Percentiles rank a stretch among this genome's conserved stretches.
Evolutionary conservation across 2,888 invertebrate genomes (phyloP).

Genomic region (Erebia palarica): DNA sequence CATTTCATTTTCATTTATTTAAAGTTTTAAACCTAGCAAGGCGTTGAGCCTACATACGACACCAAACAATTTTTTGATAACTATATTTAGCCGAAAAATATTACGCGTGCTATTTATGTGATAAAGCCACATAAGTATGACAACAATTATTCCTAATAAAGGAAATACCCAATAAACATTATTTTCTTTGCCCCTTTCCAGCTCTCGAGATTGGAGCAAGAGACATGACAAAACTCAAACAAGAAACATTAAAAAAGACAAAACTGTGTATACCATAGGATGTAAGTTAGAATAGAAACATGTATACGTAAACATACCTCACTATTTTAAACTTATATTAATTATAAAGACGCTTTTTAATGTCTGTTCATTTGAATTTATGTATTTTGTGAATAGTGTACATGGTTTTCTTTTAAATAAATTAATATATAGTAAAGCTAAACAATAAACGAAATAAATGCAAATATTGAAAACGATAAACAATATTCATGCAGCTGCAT

Average conservation of each 20-base stretch:
- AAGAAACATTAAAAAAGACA: conserved; percentile 49
- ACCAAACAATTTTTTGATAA: no score
- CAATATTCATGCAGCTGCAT: no score
- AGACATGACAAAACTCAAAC: conserved; percentile 35
- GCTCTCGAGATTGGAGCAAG: conserved; percentile 29
- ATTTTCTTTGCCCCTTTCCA: conserved; percentile 27
- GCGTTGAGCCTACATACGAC: no score
- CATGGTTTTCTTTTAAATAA: conserved; percentile 3
- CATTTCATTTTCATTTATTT: no score
- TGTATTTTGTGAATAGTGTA: conserved; percentile 12
- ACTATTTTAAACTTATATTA: conserved; percentile 65
- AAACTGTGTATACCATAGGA: conserved; percentile 67
- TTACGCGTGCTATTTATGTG: no score
- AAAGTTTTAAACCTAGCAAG: no score
- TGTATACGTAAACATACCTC: conserved; percentile 87
- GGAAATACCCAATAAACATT: no score
- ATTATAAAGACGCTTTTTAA: conserved; percentile 35
- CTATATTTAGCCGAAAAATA: no score
- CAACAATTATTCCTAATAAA: no score
- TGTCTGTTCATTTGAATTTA: conserved; percentile 16
- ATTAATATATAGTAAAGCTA: not conserved
- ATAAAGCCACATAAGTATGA: no score
- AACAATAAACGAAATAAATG: no score
- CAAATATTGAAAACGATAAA: no score
- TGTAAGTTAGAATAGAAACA: conserved; percentile 64